Conservation (phyloP, 2,113 vertebrate genomes). For the Plestiodon gilberti region DNA sequence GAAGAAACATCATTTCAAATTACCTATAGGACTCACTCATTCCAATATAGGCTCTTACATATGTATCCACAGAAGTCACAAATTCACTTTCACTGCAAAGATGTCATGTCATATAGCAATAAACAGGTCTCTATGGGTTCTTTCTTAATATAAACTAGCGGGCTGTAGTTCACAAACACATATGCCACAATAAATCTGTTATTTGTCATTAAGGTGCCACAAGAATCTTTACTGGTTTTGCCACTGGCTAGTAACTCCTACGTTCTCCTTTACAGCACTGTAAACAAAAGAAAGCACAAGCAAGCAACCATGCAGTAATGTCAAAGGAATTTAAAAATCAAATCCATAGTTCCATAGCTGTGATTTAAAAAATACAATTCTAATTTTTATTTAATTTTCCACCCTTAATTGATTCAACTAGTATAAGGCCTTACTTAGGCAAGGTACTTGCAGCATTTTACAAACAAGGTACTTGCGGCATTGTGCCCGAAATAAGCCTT, state of each 20-base stretch:
- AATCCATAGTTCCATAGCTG: background rate
- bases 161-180: background rate
- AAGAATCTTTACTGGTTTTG: too few species aligned
- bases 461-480: background rate
- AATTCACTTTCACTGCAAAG: background rate
- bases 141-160: background rate
- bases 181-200: background rate
- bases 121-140: background rate
- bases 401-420: background rate
- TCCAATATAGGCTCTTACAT: background rate
- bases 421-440: background rate
- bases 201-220: too few species aligned
- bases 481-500: background rate
- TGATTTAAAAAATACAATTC: background rate
- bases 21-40: background rate
- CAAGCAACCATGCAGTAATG: background rate
- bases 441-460: background rate
- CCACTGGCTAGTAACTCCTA: background rate
- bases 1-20: background rate
- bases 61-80: too few species aligned
- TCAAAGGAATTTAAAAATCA: background rate
- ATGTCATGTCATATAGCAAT: background rate
- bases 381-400: background rate
- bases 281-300: slow-evolving; percentile 7
- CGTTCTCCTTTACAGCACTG: background rate